phyloP scores from a whole-genome alignment of 2,888 invertebrate species.

The Odontothrips loti region DNA sequence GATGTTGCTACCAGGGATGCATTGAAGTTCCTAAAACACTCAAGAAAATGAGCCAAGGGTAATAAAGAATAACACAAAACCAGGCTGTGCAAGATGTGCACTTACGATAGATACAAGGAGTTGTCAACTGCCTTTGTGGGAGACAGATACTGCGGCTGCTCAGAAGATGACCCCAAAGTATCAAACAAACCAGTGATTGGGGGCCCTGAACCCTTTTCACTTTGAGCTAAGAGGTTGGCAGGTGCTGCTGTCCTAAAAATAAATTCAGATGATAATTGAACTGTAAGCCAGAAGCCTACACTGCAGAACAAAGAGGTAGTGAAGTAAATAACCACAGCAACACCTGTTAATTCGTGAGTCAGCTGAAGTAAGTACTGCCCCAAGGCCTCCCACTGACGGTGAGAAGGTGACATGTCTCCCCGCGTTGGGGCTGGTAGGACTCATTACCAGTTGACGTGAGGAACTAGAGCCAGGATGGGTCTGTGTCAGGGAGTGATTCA shows the following conservation, averaged over 20 bases:
- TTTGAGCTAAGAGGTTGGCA: neutral
- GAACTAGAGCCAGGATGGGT: neutral
- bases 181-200: constrained; percentile 35
- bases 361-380: neutral
- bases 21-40: neutral
- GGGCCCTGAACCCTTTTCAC: constrained; percentile 34
- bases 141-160: constrained; percentile 45
- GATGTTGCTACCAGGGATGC: neutral
- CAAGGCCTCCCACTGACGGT: neutral
- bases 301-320: neutral
- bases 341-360: neutral
- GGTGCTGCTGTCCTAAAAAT: constrained; percentile 2
- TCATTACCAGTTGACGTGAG: neutral
- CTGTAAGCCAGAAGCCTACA: neutral
- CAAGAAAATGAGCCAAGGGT: too few relatives aligned
- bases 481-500: neutral
- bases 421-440: neutral
- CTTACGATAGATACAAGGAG: neutral
- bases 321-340: neutral
- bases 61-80: too few relatives aligned
- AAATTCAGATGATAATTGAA: neutral
- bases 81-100: neutral
- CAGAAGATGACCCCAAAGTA: constrained; percentile 26
- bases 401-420: constrained; percentile 7
- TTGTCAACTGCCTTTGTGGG: constrained; percentile 39